Evolutionary conservation across 1,140 invertebrate species (phyloP).

Genomic region (Hermetia illucens): DNA sequence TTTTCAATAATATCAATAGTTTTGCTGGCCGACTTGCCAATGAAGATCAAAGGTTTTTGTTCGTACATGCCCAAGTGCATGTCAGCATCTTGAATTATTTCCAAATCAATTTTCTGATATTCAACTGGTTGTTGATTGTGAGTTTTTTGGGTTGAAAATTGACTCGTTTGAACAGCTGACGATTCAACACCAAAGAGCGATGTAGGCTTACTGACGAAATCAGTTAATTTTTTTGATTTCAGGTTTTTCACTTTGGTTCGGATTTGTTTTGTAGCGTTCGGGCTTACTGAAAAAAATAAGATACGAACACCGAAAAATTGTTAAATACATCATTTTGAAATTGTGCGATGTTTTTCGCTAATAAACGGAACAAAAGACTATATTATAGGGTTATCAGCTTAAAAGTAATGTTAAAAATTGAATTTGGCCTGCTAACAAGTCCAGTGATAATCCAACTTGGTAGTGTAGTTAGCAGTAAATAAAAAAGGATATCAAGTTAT

Average conservation of each 20-base stretch:
- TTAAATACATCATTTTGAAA: no score
- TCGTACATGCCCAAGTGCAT: slow-evolving; percentile 19
- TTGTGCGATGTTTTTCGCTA: no score
- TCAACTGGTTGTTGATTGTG: slow-evolving; percentile 14
- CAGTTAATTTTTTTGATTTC: slow-evolving; percentile 43
- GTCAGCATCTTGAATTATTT: slow-evolving; percentile 15
- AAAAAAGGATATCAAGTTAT: no score
- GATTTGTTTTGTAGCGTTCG: slow-evolving; percentile 39
- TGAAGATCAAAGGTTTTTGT: slow-evolving; percentile 23
- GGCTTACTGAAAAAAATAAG: no score
- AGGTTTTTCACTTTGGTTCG: slow-evolving; percentile 48
- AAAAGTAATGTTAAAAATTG: no score
- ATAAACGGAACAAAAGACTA: no score
- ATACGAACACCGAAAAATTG: no score
- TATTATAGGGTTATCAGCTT: no score
- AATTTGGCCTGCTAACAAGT: no score
- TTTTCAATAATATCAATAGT: no score
- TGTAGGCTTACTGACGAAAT: slow-evolving; percentile 40
- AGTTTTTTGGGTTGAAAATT: slow-evolving; percentile 4
- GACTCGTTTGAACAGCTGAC: slow-evolving; percentile 34
- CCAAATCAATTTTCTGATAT: slow-evolving; percentile 22
- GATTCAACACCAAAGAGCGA: slow-evolving; percentile 39
- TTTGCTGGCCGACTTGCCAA: slow-evolving; percentile 17
- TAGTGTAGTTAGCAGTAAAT: no score
- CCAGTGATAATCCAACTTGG: no score